Evolutionary conservation across 2,113 vertebrate genomes (phyloP).

Genomic region (Pterocles orientalis): DNA sequence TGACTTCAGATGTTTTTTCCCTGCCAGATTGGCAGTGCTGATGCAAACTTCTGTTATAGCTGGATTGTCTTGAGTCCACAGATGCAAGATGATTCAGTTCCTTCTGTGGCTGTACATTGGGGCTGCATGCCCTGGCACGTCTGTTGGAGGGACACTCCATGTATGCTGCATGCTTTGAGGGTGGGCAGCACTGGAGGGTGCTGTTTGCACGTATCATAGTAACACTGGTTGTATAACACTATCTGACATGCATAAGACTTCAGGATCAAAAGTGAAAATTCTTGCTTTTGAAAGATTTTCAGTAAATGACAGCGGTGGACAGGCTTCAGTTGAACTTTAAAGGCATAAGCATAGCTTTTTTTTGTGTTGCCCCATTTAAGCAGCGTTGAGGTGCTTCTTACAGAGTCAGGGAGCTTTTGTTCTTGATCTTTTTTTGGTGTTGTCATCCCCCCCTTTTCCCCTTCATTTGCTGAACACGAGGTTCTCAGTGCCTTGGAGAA

Average conservation of each 20-base stretch:
- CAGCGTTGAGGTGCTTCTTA: not conserved
- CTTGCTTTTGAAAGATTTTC: not conserved
- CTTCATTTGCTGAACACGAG: not conserved
- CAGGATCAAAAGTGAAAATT: not conserved
- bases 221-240: not conserved
- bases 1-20: not conserved
- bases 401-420: not conserved
- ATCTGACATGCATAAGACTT: not conserved
- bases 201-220: not conserved
- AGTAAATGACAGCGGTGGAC: not conserved
- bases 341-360: not conserved
- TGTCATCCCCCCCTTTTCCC: rapidly evolving
- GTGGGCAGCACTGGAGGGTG: not conserved
- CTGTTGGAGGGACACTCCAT: not conserved
- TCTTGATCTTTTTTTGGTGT: too few relatives aligned
- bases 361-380: not conserved
- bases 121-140: not conserved
- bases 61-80: not conserved
- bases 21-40: not conserved
- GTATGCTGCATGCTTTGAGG: not conserved
- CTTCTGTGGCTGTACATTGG: not conserved
- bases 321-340: not conserved
- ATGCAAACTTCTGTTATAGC: not conserved
- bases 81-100: not conserved
- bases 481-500: not conserved